Evolutionary conservation across 2,113 vertebrate species (phyloP), one percentile per base, ranked within the genome.

Genomic region (Suncus etruscus): DNA sequence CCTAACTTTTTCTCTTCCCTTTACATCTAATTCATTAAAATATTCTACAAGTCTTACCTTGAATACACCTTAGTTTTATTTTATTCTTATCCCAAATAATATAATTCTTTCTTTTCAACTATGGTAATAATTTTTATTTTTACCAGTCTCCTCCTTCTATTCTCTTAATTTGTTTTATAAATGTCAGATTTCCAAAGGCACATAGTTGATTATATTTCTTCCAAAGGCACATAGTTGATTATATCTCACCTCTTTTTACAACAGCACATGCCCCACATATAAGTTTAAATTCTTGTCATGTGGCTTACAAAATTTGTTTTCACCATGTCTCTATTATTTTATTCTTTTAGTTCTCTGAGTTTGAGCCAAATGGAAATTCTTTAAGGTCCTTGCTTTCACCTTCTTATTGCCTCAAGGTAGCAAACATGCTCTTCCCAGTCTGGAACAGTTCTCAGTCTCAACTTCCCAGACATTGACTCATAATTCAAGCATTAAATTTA

Each of bases 351-450:
- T 39, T 32, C 63, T 92, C 84, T 78, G 65, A 94, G 81, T 48
- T 58, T 39, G 32, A 27, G 77, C 84, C 91, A 95, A 91, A 75
- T 8, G 86, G 84, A 81, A 91, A 74, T 80, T 93, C 39, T 73
- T 74, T 81, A 63, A 61, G 77, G 69, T 86, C 69, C 74, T 74
- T 86, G 63, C 82, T 89, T 92, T 66, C 82, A 68, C 65, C 87
- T 92, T 29, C 15, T 51, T 75, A 7, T 82, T 86, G 94, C 96
- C 93, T 89, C 70, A 84, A 80, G 93, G 87, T 89, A 85, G 91
- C 92, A 87, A 58, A 85, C 84, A 51, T 39, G 69, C 70, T n/a
- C 14, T 91, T 94, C 74, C 74, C 74, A 18, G 50, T 22, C 47
- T 91, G 45, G 45, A 92, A 72, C 32, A 32, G 47, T 78, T 48